Evolutionary conservation across 2,888 invertebrate species (phyloP), one percentile per base, ranked within the genome.

Genomic region (Strigamia maritima): DNA sequence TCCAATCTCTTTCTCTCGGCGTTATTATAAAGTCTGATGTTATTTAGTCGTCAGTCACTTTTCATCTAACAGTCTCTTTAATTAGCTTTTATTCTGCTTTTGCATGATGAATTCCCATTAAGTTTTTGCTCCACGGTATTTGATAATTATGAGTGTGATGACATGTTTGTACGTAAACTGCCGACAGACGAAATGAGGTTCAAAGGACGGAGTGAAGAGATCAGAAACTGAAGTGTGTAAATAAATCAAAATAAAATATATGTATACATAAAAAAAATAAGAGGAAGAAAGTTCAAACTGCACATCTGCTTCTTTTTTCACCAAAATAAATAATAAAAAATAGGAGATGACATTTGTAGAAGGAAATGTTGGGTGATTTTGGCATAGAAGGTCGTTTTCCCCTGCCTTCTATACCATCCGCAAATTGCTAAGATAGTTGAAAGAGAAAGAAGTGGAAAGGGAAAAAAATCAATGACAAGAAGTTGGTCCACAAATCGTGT

Each of bases 101-200:
- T 60, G 60, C 60, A 24, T 60, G 60, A 60, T 60, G 60, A 60
- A 60, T 60, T 60, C 60, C 60, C 60, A 60, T 60, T 60, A 60
- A 60, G 60, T 60, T 60, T 60, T 60, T 60, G 24, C 60, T 24
- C 24, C 2, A 6, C 19, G 22, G 22, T 19, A 60, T 10, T 60
- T 60, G 60, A 60, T 60, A 60, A 60, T 60, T 60, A 60, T 24
- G 60, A 22, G 60, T 3, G 60, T 22, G 60, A 60, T 60, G 60
- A 60, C 60, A 60, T 60, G 60, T 60, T 60, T 24, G 19, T 60
- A 35, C 19, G 44, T 60, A n/a, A 10, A 24, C 60, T n/a, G 22
- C 60, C 3, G 60, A 60, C 60, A 22, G 60, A 60, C 22, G 24
- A 60, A 60, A 19, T 60, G 60, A 60, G 60, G 60, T 60, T 60